phyloP scores from a whole-genome alignment of 2,797 vertebrate species.

The Acanthopagrus latus region DNA sequence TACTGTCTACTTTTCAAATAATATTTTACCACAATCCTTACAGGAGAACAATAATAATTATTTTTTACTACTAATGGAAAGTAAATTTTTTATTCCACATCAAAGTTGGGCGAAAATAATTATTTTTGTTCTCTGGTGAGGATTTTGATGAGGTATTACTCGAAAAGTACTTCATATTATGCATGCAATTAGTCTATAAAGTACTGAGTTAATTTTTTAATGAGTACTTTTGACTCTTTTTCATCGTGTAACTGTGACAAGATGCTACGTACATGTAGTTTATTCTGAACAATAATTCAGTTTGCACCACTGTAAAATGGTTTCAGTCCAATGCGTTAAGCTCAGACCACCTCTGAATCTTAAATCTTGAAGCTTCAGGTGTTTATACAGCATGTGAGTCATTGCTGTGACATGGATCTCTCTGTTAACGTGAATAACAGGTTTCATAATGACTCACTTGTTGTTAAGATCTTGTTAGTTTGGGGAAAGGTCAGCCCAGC shows the following conservation, averaged over 20 bases:
- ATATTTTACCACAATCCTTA: no score
- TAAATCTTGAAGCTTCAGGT: not conserved
- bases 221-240: no score
- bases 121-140: no score
- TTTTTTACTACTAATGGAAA: no score
- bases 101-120: no score
- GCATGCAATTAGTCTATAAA: no score
- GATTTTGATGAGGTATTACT: no score
- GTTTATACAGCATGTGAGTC: not conserved
- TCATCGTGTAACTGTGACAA: not conserved
- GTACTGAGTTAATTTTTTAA: no score
- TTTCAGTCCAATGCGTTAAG: not conserved
- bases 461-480: not conserved
- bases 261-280: conserved; percentile 10
- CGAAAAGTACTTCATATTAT: no score
- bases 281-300: not conserved
- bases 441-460: not conserved
- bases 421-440: not conserved
- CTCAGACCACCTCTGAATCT: not conserved
- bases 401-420: not conserved
- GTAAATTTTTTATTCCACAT: no score
- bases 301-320: not conserved
- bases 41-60: no score
- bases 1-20: no score
- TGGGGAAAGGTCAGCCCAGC: not conserved